Evolutionary conservation across 2,113 vertebrate species (phyloP), one percentile per base, ranked within the genome.

Genomic region (Platysternon megacephalum): DNA sequence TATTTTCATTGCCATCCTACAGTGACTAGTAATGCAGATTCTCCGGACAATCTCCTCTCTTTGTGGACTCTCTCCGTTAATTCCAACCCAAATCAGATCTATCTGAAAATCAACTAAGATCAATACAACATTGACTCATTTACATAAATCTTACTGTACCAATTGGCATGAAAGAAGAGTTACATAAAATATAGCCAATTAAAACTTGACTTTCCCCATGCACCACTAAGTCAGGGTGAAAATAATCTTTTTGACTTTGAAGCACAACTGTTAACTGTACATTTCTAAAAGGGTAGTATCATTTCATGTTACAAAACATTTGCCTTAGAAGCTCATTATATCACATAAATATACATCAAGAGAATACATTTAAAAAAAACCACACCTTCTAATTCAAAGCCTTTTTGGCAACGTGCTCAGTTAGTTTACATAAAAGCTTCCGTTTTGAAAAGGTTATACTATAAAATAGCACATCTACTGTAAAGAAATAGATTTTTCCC

Each of bases 401-500:
- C 29, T 56, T 93, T 32, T 80, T 1, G 0, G 10, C 39, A 55
- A 61, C 49, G 29, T 85, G 19, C 4, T 93, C 87, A 92, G 58
- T 51, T 85, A 89, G 65, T 88, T 97, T 97, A 95, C 89, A 56
- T 35, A 80, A 90, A 95, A 97, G 39, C 53, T 89, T 85, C 56
- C 79, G 68, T 52, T 88, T 55, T 80, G 32, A 61, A 56, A 91
- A 89, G 58, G 22, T 65, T 11, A 87, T 29, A 42, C 81, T 95
- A 84, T 97, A 92, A 97, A 95, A 94, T 95, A 92, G 86, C 93
- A 94, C 49, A 96, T 95, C 89, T 95, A 84, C 89, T 82, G 85
- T 90, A 93, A 93, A 92, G 95, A 84, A 88, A 95, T 84, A 93
- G 87, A 91, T 96, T 97, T 98, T 53, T 90, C 84, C 53, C 39